phyloP scores from a whole-genome alignment of 2,113 vertebrate genomes.

The Gallinago undulata region DNA sequence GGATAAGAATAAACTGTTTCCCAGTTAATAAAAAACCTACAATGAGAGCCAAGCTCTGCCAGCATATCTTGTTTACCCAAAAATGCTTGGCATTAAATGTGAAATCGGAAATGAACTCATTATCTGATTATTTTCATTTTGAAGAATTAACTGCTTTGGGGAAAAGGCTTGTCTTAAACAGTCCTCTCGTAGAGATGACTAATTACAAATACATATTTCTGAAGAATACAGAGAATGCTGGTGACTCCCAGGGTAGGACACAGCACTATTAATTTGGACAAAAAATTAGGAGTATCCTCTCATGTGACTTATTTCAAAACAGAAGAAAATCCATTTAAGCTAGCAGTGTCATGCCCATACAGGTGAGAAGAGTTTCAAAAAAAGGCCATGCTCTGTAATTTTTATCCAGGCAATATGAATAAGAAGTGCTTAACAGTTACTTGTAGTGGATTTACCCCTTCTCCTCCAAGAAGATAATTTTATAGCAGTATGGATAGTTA shows the following conservation, averaged over 20 bases:
- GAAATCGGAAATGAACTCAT: slow-evolving; percentile 81
- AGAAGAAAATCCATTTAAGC: slow-evolving; percentile 27
- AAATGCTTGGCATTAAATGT: slow-evolving; percentile 74
- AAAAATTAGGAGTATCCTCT: neutral
- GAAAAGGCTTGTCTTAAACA: slow-evolving; percentile 68
- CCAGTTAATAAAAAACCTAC: slow-evolving; percentile 75
- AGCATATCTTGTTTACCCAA: slow-evolving; percentile 74
- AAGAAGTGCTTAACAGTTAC: neutral
- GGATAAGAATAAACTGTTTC: slow-evolving; percentile 69
- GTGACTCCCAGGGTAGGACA: neutral
- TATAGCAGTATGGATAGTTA: neutral
- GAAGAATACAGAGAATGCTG: neutral
- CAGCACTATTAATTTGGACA: neutral
- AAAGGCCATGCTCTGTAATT: neutral
- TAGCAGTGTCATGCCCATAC: neutral
- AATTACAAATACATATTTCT: slow-evolving; percentile 51
- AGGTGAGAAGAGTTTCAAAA: slow-evolving; percentile 1
- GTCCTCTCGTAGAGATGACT: slow-evolving; percentile 57
- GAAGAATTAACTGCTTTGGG: slow-evolving; percentile 74
- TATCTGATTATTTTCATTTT: slow-evolving; percentile 81
- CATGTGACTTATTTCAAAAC: neutral
- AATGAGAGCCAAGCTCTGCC: slow-evolving; percentile 61
- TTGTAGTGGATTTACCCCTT: neutral
- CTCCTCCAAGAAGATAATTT: neutral
- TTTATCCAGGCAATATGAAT: neutral